phyloP scores from a whole-genome alignment of 2,888 invertebrate genomes.

The Melanostoma mellinum region DNA sequence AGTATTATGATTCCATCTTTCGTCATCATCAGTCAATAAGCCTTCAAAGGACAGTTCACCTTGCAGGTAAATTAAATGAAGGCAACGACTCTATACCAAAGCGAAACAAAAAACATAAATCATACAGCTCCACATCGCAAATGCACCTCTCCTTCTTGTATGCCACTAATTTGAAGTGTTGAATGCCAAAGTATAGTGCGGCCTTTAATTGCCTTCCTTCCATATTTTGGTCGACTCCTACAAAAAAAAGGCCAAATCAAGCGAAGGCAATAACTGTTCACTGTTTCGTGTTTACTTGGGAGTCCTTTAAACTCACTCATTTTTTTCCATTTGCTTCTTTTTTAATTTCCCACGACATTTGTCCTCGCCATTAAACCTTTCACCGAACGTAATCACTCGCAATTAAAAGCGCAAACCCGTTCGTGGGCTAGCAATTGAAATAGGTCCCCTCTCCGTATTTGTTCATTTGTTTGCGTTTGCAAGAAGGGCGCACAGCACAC shows the following conservation, averaged over 20 bases:
- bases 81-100: too few species aligned
- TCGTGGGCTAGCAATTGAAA: constrained; percentile 36
- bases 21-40: too few species aligned
- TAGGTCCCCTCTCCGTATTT: constrained; percentile 18
- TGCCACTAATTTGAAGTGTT: constrained; percentile 24
- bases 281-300: constrained; percentile 58
- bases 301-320: constrained; percentile 16
- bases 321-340: not conserved
- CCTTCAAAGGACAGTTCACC: too few species aligned
- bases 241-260: not conserved
- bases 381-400: constrained; percentile 57
- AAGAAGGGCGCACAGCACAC: not conserved
- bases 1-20: too few species aligned
- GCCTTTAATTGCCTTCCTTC: constrained; percentile 36
- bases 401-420: constrained; percentile 58
- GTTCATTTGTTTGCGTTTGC: not conserved
- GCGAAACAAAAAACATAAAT: too few species aligned
- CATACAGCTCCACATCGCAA: too few species aligned
- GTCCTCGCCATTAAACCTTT: constrained; percentile 47
- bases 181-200: constrained; percentile 32
- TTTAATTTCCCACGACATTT: constrained; percentile 27
- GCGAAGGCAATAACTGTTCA: constrained; percentile 58
- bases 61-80: too few species aligned
- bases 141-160: too few species aligned
- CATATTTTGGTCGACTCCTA: constrained; percentile 26